These are phyloP conservation scores for Ambastaia sidthimunki DNA, from an alignment of 2,797 vertebrate species.

Conservation along the genomic window DNA sequence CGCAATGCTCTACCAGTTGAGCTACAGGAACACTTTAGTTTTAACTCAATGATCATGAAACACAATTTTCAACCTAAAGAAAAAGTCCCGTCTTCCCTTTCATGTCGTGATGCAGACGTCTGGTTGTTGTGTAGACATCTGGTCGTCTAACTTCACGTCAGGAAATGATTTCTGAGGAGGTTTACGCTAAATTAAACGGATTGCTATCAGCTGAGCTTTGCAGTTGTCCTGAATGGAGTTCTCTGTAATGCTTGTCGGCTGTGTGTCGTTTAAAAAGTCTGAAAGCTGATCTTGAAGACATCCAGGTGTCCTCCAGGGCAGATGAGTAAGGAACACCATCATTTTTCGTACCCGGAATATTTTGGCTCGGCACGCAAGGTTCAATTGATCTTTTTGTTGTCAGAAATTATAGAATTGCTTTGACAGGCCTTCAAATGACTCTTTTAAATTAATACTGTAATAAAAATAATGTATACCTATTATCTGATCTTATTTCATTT, in stretches of 20 bases:
- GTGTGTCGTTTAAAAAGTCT: conserved; percentile 19
- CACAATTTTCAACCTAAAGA: not conserved
- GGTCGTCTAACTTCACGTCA: not conserved
- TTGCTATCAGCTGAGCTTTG: conserved; percentile 10
- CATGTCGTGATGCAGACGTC: not conserved
- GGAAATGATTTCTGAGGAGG: conserved; percentile 1
- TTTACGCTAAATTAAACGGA: conserved; percentile 25
- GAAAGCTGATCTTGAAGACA: conserved; percentile 5
- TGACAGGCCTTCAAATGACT: not conserved
- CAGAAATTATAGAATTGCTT: not conserved
- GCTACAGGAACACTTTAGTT: no score
- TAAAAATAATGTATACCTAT: not conserved
- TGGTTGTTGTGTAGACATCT: not conserved
- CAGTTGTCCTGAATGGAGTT: not conserved
- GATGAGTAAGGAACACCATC: not conserved
- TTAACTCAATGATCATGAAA: not conserved
- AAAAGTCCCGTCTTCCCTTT: not conserved
- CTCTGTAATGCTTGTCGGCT: conserved; percentile 23
- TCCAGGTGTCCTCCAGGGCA: conserved; percentile 52
- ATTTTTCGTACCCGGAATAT: not conserved
- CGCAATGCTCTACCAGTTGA: no score
- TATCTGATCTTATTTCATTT: not conserved
- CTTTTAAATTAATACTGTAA: not conserved
- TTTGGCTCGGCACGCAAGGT: not conserved
- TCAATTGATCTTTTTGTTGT: not conserved